Base-by-base conservation (phyloP, 2,797 vertebrate genomes). In the Aratinga solstitialis region DNA sequence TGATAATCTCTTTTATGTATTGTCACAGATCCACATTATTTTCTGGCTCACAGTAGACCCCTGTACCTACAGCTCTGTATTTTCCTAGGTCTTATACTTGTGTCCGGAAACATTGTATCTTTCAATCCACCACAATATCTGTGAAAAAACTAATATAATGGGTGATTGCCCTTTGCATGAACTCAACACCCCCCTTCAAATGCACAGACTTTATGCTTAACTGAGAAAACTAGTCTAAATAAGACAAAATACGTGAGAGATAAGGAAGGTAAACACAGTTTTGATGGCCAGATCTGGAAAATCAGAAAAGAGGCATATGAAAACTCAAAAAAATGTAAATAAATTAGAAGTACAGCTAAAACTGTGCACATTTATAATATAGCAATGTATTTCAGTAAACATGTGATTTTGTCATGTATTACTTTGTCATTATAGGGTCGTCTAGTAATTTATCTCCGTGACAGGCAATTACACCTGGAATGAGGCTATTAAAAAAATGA, bases 161-260 rank as follows among this genome's bases (percentile, higher is more conserved):
- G 8, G 11, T 32, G 29, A 72, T 63, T 75, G n/a, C 54, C 23
- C 23, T 59, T 30, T 36, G 8, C 38, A 48, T 16, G 22, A 75
- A 34, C 13, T 43, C 3, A 61, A 3, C 3, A 34, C 43, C 10
- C 3, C 0, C 6, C 5, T 24, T 61, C 5, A 6, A 22, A 29
- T 4, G 38, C 18, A 18, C 2, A 78, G 29, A 7, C 6, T 58
- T 89, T 63, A 51, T 26, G 5, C 42, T 83, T 85, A 40, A 68
- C 11, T 7, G 19, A 32, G 54, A 76, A 13, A 79, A 59, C 4
- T 47, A 47, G 29, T 61, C 4, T 65, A n/a, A 86, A 56, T 83
- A 66, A 62, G 12, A 51, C 19, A 13, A 59, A 61, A 40, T 0
- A 2, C n/a, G 26, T 51, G 36, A 45, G 22, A 69, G 30, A 58